These are phyloP conservation scores for Carollia perspicillata DNA, from an alignment of 2,113 vertebrate species.

Conservation along the genomic window DNA sequence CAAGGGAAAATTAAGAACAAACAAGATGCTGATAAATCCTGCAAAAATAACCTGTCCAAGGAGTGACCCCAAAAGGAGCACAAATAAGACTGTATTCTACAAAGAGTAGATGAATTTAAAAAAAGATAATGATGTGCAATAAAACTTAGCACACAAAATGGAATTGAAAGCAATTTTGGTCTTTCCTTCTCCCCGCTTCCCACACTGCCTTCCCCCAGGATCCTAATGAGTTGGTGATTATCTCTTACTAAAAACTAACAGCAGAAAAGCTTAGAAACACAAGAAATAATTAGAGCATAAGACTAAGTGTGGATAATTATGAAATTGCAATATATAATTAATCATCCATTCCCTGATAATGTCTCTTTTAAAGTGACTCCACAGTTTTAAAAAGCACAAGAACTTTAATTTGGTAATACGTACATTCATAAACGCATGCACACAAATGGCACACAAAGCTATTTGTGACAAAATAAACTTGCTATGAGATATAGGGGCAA, in stretches of 20 bases:
- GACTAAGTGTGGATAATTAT: conserved; percentile 73
- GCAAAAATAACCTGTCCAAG: not conserved
- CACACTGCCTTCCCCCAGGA: not conserved
- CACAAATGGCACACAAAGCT: not conserved
- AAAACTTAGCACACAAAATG: not conserved
- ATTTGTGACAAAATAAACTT: conserved; percentile 8
- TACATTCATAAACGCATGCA: not conserved
- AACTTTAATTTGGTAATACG: not conserved
- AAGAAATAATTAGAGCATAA: conserved; percentile 77
- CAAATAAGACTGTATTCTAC: not conserved
- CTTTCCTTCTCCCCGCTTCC: not conserved
- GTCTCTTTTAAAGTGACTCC: conserved; percentile 51
- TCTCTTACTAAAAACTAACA: conserved; percentile 70
- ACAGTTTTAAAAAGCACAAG: conserved; percentile 48
- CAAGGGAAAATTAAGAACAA: conserved; percentile 45
- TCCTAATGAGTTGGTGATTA: conserved; percentile 77
- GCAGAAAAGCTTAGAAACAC: conserved; percentile 70
- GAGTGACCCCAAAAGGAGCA: not conserved
- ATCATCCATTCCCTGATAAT: conserved; percentile 67
- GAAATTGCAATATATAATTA: conserved; percentile 74
- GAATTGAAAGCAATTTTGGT: not conserved
- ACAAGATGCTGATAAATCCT: not conserved
- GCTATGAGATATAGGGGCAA: not conserved
- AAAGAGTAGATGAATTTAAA: not conserved
- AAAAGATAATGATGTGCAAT: not conserved